Evolutionary conservation across 2,797 vertebrate genomes (phyloP), one percentile per base, ranked within the genome.

Genomic region (Pelobates cultripes): DNA sequence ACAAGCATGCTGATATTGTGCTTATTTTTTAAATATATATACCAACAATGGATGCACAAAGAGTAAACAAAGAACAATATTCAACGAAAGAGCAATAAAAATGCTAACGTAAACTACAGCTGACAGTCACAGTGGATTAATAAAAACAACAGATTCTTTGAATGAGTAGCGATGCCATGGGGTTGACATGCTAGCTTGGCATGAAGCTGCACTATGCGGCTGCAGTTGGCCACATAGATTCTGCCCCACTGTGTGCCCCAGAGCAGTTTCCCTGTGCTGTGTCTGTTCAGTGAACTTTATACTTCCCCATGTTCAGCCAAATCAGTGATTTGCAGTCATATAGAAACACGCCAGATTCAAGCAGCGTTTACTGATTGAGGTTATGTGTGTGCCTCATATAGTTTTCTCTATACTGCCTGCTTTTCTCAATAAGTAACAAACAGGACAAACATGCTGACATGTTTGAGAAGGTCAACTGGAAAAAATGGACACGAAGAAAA

Each of bases 201-300:
- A 45, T 7, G 43, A 14, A 14, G 43, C 12, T 63, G 42, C 17
- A 71, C 55, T 45, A 60, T 47, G 17, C 43, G 14, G 42, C 43
- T 70, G 53, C 41, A 68, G 43, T 43, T 69, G 68, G 57, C 41
- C 70, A 61, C 55, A 78, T 66, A 42, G 55, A 47, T 70, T 75
- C 66, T 75, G 79, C 66, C 79, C 79, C 66, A 70, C 13, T 81
- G 73, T 70, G 17, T 51, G 64, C 53, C 79, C 55, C 79, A 28
- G 9, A 28, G 73, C 73, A 44, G 43, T 44, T 70, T 70, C 68
- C 13, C 6, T 70, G 43, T 44, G 43, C 14, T 17, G 74, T 44
- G 73, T 28, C 55, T 75, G 73, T 63, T 67, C 66, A 75, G 72
- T 75, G 79, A 81, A 81, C 79, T 75, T 81, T 75, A 61, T 63